Evolutionary conservation across 1,140 invertebrate species (phyloP).

Genomic region (Epicauta chinensis): DNA sequence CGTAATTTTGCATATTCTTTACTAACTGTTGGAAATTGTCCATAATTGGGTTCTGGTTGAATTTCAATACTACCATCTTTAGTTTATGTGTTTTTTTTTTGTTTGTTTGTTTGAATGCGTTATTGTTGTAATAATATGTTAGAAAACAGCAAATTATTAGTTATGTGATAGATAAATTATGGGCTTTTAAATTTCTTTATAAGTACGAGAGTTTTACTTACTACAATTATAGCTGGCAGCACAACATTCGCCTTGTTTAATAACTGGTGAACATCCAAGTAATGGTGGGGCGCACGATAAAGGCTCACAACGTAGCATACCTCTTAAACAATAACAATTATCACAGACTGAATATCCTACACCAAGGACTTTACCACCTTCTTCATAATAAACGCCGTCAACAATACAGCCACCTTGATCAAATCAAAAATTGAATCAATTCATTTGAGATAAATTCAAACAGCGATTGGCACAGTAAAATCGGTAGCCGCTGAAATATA

Average conservation of each 20-base stretch:
- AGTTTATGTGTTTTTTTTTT: no score
- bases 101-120: neutral
- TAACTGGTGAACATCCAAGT: conserved; percentile 67
- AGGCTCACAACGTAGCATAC: conserved; percentile 65
- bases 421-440: neutral
- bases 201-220: no score
- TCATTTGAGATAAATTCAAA: no score
- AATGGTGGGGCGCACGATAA: conserved; percentile 67
- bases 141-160: neutral
- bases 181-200: neutral
- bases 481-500: no score
- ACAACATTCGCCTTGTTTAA: conserved; percentile 72
- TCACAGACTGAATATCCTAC: conserved; percentile 58
- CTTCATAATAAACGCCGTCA: conserved; percentile 53
- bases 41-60: conserved; percentile 48
- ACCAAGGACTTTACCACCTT: conserved; percentile 68
- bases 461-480: no score
- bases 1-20: conserved; percentile 51
- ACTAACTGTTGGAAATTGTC: conserved; percentile 49
- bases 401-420: conserved; percentile 57
- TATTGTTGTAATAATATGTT: neutral
- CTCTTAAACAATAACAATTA: conserved; percentile 76
- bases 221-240: conserved; percentile 77
- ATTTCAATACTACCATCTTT: conserved; percentile 50
- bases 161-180: no score